These are phyloP conservation scores for Calidris pygmaea DNA, from an alignment of 2,113 vertebrate species.

Conservation along the genomic window DNA sequence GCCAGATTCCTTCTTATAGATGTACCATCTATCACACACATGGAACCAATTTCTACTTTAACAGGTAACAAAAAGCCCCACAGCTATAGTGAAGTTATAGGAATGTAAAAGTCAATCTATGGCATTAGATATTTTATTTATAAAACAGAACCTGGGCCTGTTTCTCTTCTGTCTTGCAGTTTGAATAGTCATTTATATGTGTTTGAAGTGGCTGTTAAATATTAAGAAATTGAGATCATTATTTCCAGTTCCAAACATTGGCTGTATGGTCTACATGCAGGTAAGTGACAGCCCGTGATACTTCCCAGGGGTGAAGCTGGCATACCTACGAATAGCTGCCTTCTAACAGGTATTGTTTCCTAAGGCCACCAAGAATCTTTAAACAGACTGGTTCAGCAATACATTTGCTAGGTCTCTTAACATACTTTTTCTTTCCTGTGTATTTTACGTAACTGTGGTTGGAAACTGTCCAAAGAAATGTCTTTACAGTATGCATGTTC, in stretches of 20 bases:
- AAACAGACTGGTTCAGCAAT: not conserved
- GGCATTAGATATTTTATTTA: not conserved
- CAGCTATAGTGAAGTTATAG: not conserved
- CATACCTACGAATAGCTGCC: not conserved
- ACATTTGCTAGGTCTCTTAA: not conserved
- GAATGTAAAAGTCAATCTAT: not conserved
- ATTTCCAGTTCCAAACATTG: not conserved
- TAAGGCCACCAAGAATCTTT: not conserved
- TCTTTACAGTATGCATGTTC: not conserved
- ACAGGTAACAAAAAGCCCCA: not conserved
- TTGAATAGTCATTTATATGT: not conserved
- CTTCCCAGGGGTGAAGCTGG: not conserved
- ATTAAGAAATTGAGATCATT: not conserved
- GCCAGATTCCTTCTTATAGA: not conserved
- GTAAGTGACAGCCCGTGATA: not conserved
- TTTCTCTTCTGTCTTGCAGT: not conserved
- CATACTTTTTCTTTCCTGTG: not conserved
- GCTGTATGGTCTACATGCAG: not conserved
- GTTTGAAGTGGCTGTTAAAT: not conserved
- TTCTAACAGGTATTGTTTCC: not conserved
- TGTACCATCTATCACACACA: not conserved
- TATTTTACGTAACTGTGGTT: not conserved
- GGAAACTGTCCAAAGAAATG: not conserved
- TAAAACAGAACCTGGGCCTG: not conserved
- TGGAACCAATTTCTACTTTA: not conserved